Base-by-base conservation (phyloP, 2,113 vertebrate genomes). In the Nothocercus julius region DNA sequence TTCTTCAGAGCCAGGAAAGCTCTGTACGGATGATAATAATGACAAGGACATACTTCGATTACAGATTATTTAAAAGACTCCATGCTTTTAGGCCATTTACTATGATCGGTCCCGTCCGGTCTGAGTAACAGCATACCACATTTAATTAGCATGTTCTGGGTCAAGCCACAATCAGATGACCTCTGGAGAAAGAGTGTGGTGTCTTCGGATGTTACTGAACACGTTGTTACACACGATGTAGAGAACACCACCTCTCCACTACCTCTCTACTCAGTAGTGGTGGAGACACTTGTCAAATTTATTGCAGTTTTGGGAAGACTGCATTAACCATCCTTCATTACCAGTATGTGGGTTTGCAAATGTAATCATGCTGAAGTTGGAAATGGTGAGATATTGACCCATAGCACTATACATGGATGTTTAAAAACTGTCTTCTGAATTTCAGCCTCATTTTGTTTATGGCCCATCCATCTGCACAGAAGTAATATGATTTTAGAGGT, bases 1-100 rank as follows among this genome's bases (percentile, higher is more conserved):
- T 27, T 49, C 38, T 69, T 85, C 36, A n/a, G 38, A 85, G 28
- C 49, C 83, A 79, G 83, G 56, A 93, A 92, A 95, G 82, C 68
- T 68, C 34, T 69, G 36, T 44, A 66, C 34, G 40, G 44, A 19
- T 36, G 45, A 38, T 82, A 69, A 92, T 72, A 92, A 84, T 89
- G 59, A 44, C 82, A 94, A 94, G 88, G 34, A n/a, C 75, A 82
- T 68, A 86, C 64, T 92, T 95, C 92, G 83, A 89, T 87, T 97
- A 95, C 62, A 53, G 51, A 15, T 42, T 76, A 79, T 91, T 86
- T 59, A 85, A 72, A 70, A 92, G 68, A 68, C 56, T 77, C 18
- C 38, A 12, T 89, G 58, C 87, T 95, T 96, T 89, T 70, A 93
- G 84, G 38, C 56, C 80, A 56, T 77, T 75, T 95, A 36, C 28